Evolutionary conservation across 2,888 invertebrate species (phyloP).

Genomic region (Aphodius granarius): DNA sequence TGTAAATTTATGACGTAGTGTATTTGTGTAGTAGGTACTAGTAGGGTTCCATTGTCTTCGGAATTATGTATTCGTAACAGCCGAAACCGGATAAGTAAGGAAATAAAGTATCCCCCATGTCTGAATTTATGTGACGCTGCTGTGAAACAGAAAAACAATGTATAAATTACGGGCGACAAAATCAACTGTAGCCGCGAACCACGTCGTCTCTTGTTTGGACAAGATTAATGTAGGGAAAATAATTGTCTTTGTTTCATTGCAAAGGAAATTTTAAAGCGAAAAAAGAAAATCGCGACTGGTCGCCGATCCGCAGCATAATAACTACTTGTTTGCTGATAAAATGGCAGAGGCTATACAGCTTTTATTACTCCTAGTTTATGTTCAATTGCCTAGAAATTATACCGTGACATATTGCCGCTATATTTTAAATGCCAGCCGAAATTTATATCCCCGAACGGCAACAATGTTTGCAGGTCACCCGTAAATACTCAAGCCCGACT

Average conservation of each 20-base stretch:
- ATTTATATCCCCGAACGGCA: background rate
- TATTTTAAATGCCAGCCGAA: background rate
- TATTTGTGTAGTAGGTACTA: constrained; percentile 12
- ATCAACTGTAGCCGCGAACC: constrained; percentile 9
- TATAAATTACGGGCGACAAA: constrained; percentile 13
- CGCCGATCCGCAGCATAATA: constrained; percentile 7
- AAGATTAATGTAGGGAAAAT: constrained; percentile 25
- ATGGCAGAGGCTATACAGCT: constrained; percentile 20
- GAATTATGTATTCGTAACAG: constrained; percentile 10
- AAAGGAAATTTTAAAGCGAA: constrained; percentile 14
- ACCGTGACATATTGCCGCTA: constrained; percentile 19
- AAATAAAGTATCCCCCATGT: constrained; percentile 9
- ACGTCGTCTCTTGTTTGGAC: background rate
- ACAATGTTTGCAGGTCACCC: background rate
- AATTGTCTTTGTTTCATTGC: constrained; percentile 21
- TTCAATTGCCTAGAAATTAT: constrained; percentile 31
- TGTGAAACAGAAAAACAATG: constrained; percentile 12
- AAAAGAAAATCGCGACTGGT: background rate
- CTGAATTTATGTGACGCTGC: constrained; percentile 5
- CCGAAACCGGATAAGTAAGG: background rate
- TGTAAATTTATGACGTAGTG: background rate
- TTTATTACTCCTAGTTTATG: constrained; percentile 31
- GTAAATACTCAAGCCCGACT: too few relatives aligned
- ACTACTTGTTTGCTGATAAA: constrained; percentile 17
- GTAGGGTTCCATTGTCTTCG: constrained; percentile 1